Conservation (phyloP, 2,888 invertebrate species). For the Sturmia bella region DNA sequence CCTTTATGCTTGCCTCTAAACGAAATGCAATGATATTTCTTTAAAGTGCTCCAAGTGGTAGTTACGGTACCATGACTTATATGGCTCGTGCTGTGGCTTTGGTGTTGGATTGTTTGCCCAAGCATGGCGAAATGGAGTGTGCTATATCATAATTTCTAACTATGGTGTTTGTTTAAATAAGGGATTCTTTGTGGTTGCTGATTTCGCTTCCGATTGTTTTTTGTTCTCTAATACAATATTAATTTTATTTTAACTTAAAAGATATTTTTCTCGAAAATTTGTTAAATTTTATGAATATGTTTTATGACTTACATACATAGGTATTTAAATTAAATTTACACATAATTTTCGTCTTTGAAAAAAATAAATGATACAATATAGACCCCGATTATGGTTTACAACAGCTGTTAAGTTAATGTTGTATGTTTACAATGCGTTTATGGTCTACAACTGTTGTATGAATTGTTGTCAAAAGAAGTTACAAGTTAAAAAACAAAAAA, state of each 20-base stretch:
- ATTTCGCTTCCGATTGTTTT: slow-evolving; percentile 7
- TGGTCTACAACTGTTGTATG: no score
- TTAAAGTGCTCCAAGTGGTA: slow-evolving; percentile 96
- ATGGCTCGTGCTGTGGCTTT: slow-evolving; percentile 92
- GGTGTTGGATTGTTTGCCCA: slow-evolving; percentile 88
- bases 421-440: no score
- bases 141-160: slow-evolving; percentile 84
- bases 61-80: slow-evolving; percentile 98
- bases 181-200: slow-evolving; percentile 19
- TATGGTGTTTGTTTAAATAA: background rate
- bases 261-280: slow-evolving; percentile 42
- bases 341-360: no score
- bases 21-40: background rate
- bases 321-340: slow-evolving; percentile 1
- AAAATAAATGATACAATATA: no score
- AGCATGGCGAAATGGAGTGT: slow-evolving; percentile 91
- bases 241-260: background rate
- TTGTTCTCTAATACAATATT: background rate
- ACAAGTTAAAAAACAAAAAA: no score
- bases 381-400: no score
- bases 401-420: no score
- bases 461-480: no score
- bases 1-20: background rate
- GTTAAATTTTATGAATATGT: slow-evolving; percentile 30
- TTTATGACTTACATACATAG: slow-evolving; percentile 13